These are phyloP conservation scores for Seira ritae DNA, from an alignment of 2,888 invertebrate genomes.

Conservation along the genomic window DNA sequence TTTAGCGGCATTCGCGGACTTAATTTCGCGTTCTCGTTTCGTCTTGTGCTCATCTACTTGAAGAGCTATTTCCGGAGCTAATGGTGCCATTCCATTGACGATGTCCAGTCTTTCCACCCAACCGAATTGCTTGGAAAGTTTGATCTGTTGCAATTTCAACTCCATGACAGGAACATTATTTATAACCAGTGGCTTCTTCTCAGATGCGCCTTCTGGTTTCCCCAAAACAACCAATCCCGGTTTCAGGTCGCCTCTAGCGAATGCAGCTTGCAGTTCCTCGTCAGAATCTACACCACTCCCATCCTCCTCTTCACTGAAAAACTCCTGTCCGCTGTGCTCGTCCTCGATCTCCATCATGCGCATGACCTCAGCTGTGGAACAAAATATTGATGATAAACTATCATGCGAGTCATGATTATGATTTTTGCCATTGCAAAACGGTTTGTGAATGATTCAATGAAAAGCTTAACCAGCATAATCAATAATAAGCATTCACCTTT, in stretches of 20 bases:
- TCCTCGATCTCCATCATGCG: conserved; percentile 37
- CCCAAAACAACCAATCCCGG: conserved; percentile 85
- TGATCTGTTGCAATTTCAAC: conserved; percentile 73
- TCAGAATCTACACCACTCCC: conserved; percentile 49
- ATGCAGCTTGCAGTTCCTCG: conserved; percentile 86
- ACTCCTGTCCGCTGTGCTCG: conserved; percentile 9
- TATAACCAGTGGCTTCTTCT: conserved; percentile 40
- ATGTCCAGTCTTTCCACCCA: conserved; percentile 93
- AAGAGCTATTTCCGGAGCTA: conserved; percentile 90
- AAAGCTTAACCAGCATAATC: too few species aligned
- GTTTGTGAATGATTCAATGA: too few species aligned
- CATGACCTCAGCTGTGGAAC: conserved; percentile 1
- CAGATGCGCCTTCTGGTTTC: conserved; percentile 74
- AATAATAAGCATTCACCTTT: too few species aligned
- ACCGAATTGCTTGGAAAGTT: conserved; percentile 60
- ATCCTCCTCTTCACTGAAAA: conserved; percentile 30
- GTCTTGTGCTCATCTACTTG: conserved; percentile 86
- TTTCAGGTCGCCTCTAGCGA: conserved; percentile 88
- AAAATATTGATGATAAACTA: too few species aligned
- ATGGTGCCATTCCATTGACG: conserved; percentile 84
- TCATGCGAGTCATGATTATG: too few species aligned
- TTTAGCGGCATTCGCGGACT: conserved; percentile 82
- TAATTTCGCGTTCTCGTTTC: conserved; percentile 81
- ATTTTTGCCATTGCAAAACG: too few species aligned
- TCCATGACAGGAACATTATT: conserved; percentile 65